phyloP scores from a whole-genome alignment of 2,888 invertebrate species.

The Lysandra coridon region DNA sequence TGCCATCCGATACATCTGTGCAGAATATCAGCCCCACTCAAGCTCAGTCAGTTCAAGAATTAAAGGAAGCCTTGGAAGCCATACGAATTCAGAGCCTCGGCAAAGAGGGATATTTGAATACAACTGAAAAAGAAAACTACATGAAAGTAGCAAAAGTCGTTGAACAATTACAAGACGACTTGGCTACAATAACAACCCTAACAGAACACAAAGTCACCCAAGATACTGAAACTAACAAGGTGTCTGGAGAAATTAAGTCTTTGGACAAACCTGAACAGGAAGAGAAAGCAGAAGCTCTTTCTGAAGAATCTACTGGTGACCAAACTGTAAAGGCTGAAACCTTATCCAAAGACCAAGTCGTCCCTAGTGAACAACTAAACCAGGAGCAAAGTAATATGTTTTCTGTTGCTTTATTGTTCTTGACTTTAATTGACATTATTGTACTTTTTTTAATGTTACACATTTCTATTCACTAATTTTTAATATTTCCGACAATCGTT shows the following conservation, averaged over 20 bases:
- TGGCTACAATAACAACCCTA: constrained; percentile 41
- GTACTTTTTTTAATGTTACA: no score
- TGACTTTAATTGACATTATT: background rate
- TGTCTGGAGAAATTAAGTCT: background rate
- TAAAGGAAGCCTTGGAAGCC: constrained; percentile 54
- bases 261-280: background rate
- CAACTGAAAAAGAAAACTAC: constrained; percentile 34
- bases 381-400: background rate
- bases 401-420: background rate
- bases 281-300: background rate
- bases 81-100: constrained; percentile 56
- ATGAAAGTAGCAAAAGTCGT: background rate
- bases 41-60: constrained; percentile 49
- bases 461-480: no score
- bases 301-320: background rate
- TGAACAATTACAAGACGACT: constrained; percentile 5
- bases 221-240: background rate
- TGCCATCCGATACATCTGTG: constrained; percentile 36
- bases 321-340: no score
- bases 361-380: background rate
- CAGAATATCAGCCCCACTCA: constrained; percentile 44
- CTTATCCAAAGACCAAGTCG: no score
- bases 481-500: background rate
- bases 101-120: constrained; percentile 49
- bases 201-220: constrained; percentile 1